Percentiles rank a stretch among this genome's conserved stretches.
These are phyloP conservation scores for Colistium nudipinnis DNA, from an alignment of 2,113 vertebrate genomes.

Conservation along the genomic window DNA sequence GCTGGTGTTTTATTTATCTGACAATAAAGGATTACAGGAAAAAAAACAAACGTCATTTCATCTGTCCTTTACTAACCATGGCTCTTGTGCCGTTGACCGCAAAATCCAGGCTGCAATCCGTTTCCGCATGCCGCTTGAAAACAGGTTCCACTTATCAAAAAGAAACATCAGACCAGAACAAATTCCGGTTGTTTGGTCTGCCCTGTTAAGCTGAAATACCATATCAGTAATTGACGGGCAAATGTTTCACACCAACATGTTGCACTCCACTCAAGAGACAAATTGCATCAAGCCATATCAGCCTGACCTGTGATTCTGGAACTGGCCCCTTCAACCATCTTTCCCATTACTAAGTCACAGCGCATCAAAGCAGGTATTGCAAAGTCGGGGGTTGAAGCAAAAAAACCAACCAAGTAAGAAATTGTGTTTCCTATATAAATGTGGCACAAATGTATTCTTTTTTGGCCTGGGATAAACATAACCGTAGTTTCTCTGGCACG, in stretches of 20 bases:
- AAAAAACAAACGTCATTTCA: not conserved
- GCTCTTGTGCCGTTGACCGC: not conserved
- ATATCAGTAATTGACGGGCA: conserved; percentile 21
- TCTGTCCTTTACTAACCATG: conserved; percentile 15
- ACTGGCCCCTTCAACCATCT: not conserved
- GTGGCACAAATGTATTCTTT: not conserved
- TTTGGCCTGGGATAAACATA: conserved; percentile 7
- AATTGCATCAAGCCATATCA: conserved; percentile 18
- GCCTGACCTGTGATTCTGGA: conserved; percentile 32
- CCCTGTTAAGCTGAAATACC: not conserved
- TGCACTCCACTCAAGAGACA: conserved; percentile 2
- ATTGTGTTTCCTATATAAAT: not conserved
- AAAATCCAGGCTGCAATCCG: conserved; percentile 5
- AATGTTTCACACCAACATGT: conserved; percentile 20
- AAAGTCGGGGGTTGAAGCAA: not conserved
- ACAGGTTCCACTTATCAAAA: not conserved
- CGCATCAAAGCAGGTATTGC: conserved; percentile 16
- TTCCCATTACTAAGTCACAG: conserved; percentile 24
- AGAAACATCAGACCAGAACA: conserved; percentile 1
- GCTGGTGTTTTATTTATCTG: conserved; percentile 17
- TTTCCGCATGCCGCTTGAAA: not conserved
- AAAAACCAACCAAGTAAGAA: conserved; percentile 12
- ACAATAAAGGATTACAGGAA: conserved; percentile 4
- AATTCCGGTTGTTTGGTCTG: not conserved
- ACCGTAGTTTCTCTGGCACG: conserved; percentile 7